Evolutionary conservation across 2,113 vertebrate genomes (phyloP).

Genomic region (Syngnathus typhle): DNA sequence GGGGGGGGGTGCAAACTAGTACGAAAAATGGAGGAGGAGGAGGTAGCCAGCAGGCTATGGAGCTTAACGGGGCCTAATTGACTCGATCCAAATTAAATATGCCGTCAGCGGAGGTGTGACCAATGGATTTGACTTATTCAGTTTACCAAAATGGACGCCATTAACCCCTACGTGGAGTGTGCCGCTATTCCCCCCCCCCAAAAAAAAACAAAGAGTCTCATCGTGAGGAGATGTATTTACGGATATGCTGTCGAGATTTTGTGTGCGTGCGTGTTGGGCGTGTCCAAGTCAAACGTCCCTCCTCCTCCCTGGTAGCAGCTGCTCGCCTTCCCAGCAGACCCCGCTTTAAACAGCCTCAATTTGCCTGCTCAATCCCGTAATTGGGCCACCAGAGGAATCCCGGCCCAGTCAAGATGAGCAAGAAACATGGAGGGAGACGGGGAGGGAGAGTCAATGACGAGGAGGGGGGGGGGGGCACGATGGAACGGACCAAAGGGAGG

Average conservation of each 20-base stretch:
- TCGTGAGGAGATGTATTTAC: slow-evolving; percentile 37
- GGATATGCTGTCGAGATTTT: slow-evolving; percentile 23
- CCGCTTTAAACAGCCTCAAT: slow-evolving; percentile 74
- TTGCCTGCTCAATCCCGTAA: slow-evolving; percentile 75
- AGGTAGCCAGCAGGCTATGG: slow-evolving; percentile 91
- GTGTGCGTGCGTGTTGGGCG: slow-evolving; percentile 30
- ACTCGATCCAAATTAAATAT: slow-evolving; percentile 99
- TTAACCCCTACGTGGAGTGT: slow-evolving; percentile 85
- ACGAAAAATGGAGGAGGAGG: slow-evolving; percentile 82
- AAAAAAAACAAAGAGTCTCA: slow-evolving; percentile 17
- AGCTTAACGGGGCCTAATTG: slow-evolving; percentile 99
- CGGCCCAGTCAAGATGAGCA: slow-evolving; percentile 52
- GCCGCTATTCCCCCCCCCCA: slow-evolving; percentile 3
- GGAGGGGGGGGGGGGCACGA: slow-evolving; percentile 45
- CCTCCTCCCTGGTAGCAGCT: slow-evolving; percentile 53
- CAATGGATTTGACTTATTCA: slow-evolving; percentile 99
- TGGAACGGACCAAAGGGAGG: slow-evolving; percentile 44
- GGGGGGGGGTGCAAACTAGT: slow-evolving; percentile 80
- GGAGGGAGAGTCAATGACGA: slow-evolving; percentile 17
- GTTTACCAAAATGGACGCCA: slow-evolving; percentile 99
- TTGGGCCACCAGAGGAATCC: slow-evolving; percentile 76
- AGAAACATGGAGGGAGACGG: slow-evolving; percentile 23
- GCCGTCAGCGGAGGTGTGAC: slow-evolving; percentile 99
- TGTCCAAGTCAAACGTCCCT: slow-evolving; percentile 53
- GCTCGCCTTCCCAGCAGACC: slow-evolving; percentile 74